Base-by-base conservation (phyloP, 2,113 vertebrate genomes). In the Ictalurus furcatus region DNA sequence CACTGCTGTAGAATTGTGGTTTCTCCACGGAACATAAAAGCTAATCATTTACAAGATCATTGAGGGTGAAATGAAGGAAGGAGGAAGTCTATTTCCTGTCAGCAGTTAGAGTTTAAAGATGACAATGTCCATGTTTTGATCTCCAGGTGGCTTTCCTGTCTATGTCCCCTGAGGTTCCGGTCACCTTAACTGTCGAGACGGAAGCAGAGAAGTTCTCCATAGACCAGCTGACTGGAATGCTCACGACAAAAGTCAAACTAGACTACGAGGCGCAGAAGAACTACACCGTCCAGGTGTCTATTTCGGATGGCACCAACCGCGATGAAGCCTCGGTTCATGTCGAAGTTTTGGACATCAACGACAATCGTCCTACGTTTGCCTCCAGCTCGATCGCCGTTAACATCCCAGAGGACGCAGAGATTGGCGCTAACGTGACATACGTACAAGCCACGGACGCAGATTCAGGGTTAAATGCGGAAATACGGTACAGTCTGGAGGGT, bases 301-400 rank as follows among this genome's bases (percentile, higher is more conserved):
- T 97, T 89, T 93, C 95, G 14, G 95, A 96, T 17, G 96, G 95
- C 9, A 84, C 2, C 3, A 89, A 0, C 34, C 54, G 5, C 0
- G 95, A 96, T 87, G 91, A 84, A 2, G 92, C 96, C 13, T 89
- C 84, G 0, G 94, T 96, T 74, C 76, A 94, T 85, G 52, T 97
- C 69, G 86, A 86, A 4, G 94, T 97, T 54, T 91, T 86, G 1
- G 96, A 96, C 37, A 30, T 96, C 92, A 97, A 96, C 2, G 96
- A 97, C 28, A 96, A 97, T 91, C 92, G 89, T 56, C 96, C 96
- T 0, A 85, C 91, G 48, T 97, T 97, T 79, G 63, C 3, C 56
- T 8, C 1, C 28, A 78, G 1, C 61, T 91, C 25, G 21, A 9
- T 92, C 63, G 67, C 88, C 0, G 0, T 85, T 44, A 30, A 54